These are phyloP conservation scores for Plestiodon gilberti DNA, from an alignment of 2,113 vertebrate species.

Conservation along the genomic window DNA sequence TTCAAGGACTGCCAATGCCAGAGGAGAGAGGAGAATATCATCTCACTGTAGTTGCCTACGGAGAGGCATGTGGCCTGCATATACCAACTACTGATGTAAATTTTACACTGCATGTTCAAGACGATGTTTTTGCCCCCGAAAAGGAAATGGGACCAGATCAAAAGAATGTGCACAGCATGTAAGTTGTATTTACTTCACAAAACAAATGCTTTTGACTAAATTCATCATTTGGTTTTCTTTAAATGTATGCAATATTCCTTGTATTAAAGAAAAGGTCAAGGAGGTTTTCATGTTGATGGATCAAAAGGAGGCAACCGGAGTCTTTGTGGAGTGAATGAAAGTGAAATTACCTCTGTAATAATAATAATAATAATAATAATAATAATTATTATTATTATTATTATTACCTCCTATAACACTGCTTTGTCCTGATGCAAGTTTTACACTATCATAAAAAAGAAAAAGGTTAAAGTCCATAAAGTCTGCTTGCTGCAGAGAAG, in stretches of 20 bases:
- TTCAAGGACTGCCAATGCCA: conserved; percentile 57
- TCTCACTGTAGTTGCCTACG: conserved; percentile 25
- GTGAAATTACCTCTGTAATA: background rate
- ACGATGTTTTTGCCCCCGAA: background rate
- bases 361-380: no score
- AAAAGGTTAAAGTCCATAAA: no score
- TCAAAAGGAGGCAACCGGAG: background rate
- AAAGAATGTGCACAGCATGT: conserved; percentile 21
- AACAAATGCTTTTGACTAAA: background rate
- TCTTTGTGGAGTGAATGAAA: background rate
- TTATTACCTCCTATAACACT: no score
- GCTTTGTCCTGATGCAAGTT: no score
- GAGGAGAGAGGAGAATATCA: conserved; percentile 49
- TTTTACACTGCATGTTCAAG: conserved; percentile 31
- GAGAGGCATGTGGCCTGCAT: accelerated
- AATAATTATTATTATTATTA: no score
- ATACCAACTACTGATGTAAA: background rate
- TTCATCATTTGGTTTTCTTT: background rate
- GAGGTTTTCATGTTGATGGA: no score
- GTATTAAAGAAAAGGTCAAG: background rate
- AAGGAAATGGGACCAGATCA: background rate
- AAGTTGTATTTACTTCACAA: conserved; percentile 18
- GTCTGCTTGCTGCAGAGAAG: no score
- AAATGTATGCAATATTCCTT: background rate
- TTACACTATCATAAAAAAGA: no score